Percentiles rank a stretch among this genome's conserved stretches.
These are phyloP conservation scores for Gisinianus flammeolus DNA, from an alignment of 2,888 invertebrate species.

Conservation along the genomic window DNA sequence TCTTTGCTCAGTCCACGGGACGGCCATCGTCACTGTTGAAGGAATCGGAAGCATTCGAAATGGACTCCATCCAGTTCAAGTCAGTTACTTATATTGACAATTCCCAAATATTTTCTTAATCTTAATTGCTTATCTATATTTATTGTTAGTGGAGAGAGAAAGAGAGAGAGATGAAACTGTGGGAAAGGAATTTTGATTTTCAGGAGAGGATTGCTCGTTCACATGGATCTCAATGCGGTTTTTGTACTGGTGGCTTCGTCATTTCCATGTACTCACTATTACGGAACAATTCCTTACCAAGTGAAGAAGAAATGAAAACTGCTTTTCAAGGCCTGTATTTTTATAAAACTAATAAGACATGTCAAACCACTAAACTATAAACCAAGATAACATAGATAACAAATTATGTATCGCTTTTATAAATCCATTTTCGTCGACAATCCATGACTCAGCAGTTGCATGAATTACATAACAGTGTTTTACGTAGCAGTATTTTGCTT, in stretches of 20 bases:
- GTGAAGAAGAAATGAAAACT: conserved; percentile 76
- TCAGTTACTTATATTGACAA: too few species aligned
- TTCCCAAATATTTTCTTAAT: too few species aligned
- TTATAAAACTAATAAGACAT: too few species aligned
- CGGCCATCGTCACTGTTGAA: conserved; percentile 90
- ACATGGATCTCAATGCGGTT: conserved; percentile 94
- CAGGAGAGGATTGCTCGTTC: conserved; percentile 80
- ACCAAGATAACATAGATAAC: too few species aligned
- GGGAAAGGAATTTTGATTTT: neutral
- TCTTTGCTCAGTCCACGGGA: conserved; percentile 82
- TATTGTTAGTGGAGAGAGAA: neutral
- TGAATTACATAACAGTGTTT: too few species aligned
- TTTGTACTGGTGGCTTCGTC: conserved; percentile 94
- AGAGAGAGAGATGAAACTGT: neutral
- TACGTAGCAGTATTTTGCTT: too few species aligned
- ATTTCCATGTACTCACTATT: conserved; percentile 96
- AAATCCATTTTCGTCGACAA: too few species aligned
- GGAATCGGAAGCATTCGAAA: conserved; percentile 83
- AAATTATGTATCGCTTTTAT: too few species aligned
- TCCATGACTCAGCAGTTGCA: too few species aligned
- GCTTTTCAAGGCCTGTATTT: conserved; percentile 83
- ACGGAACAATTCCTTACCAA: conserved; percentile 74
- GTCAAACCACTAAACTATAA: too few species aligned
- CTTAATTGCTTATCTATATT: neutral
- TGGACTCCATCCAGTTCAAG: conserved; percentile 78